phyloP scores from a whole-genome alignment of 2,888 invertebrate genomes.

The Pyrrhosoma nymphula region DNA sequence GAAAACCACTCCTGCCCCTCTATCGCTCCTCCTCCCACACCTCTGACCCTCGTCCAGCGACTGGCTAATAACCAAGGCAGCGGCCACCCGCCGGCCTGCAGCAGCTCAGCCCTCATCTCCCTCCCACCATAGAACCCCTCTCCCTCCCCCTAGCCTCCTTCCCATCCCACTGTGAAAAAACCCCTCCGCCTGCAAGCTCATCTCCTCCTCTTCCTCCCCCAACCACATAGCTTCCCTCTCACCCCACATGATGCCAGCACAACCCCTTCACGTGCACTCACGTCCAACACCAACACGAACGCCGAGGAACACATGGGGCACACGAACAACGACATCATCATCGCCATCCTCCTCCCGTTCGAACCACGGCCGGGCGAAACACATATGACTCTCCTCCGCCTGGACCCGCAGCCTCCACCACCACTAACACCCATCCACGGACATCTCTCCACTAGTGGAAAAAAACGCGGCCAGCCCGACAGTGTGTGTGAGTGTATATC shows the following conservation, averaged over 20 bases:
- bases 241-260: neutral
- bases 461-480: neutral
- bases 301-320: neutral
- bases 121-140: neutral
- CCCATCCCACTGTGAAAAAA: neutral
- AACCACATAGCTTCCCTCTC: neutral
- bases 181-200: slow-evolving; percentile 3
- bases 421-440: neutral
- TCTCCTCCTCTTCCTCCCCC: neutral
- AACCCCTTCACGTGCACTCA: neutral
- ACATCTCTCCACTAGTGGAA: too few relatives aligned
- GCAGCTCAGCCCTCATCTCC: neutral
- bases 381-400: neutral
- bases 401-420: neutral
- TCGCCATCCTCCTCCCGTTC: neutral
- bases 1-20: neutral
- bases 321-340: neutral
- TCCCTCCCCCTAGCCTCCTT: neutral
- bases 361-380: neutral
- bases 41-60: slow-evolving; percentile 29
- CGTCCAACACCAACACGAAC: neutral
- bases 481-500: neutral
- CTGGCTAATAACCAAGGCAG: neutral
- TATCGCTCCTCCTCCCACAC: neutral
- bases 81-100: neutral